A percentile compares a stretch with the other conserved stretches of the same genome.
phyloP scores from a whole-genome alignment of 2,797 vertebrate genomes.

The Rhyacichthys aspro region DNA sequence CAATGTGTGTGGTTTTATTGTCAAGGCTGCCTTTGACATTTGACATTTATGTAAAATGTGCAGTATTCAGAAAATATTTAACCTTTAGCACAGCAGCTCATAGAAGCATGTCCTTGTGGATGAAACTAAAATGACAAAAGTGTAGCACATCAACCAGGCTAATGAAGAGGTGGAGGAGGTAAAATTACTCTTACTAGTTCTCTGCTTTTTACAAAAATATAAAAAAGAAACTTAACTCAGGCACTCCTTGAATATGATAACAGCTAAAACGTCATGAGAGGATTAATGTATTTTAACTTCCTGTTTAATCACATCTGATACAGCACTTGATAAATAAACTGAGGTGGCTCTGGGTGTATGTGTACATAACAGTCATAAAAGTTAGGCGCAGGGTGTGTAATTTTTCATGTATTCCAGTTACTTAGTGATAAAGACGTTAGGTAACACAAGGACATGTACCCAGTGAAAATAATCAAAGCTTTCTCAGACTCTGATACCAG shows the following conservation, averaged over 20 bases:
- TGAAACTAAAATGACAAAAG: too few species aligned
- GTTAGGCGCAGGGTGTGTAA: constrained; percentile 22
- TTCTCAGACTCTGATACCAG: constrained; percentile 39
- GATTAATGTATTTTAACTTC: neutral
- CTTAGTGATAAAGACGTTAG: constrained; percentile 49
- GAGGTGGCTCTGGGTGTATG: constrained; percentile 13
- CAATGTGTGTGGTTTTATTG: constrained; percentile 23
- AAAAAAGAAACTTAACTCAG: neutral
- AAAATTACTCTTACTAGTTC: constrained; percentile 24
- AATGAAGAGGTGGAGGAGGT: constrained; percentile 25
- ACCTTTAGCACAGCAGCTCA: constrained; percentile 14
- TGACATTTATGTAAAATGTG: constrained; percentile 16
- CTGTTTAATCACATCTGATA: constrained; percentile 3
- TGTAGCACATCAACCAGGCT: constrained; percentile 4
- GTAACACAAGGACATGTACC: constrained; percentile 27
- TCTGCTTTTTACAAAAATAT: constrained; percentile 2
- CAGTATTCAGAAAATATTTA: constrained; percentile 15
- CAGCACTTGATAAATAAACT: neutral
- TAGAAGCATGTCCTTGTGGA: constrained; percentile 7
- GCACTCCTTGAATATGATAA: too few species aligned
- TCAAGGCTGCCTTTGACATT: constrained; percentile 1
- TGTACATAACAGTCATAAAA: constrained; percentile 15
- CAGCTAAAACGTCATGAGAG: too few species aligned
- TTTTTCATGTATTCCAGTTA: constrained; percentile 48
- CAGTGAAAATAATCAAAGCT: constrained; percentile 51